Percentiles rank a stretch among this genome's conserved stretches.
phyloP scores from a whole-genome alignment of 1,140 invertebrate species.

The Holotrichia oblita region DNA sequence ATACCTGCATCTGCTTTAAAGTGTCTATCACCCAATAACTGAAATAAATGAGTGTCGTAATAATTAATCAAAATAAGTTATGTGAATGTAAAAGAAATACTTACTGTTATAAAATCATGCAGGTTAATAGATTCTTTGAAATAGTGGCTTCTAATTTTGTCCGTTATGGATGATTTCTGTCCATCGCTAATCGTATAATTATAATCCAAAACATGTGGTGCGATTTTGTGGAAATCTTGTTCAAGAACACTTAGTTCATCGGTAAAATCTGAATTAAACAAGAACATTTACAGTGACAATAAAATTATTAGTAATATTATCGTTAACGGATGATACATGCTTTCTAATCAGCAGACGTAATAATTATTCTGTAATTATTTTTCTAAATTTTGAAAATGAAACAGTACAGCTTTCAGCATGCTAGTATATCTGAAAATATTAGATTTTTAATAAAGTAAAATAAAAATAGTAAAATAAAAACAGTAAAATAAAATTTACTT shows the following conservation, averaged over 20 bases:
- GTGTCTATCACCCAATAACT: conserved; percentile 30
- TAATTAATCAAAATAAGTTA: neutral
- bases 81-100: neutral
- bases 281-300: neutral
- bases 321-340: too few relatives aligned
- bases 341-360: too few relatives aligned
- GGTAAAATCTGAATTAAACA: conserved; percentile 51
- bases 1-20: neutral
- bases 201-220: conserved; percentile 54
- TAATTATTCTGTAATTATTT: too few relatives aligned
- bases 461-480: too few relatives aligned
- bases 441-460: too few relatives aligned
- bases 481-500: too few relatives aligned
- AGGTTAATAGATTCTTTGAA: neutral
- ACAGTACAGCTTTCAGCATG: too few relatives aligned
- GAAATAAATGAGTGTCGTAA: neutral
- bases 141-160: neutral
- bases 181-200: conserved; percentile 44
- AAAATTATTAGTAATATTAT: too few relatives aligned
- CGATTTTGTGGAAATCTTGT: conserved; percentile 51
- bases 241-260: conserved; percentile 50
- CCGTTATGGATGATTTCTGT: neutral
- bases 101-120: neutral
- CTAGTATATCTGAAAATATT: too few relatives aligned
- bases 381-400: too few relatives aligned